Percentiles rank a stretch among this genome's conserved stretches.
Evolutionary conservation across 2,797 vertebrate species (phyloP).

Genomic region (Euphonia xanthogaster): DNA sequence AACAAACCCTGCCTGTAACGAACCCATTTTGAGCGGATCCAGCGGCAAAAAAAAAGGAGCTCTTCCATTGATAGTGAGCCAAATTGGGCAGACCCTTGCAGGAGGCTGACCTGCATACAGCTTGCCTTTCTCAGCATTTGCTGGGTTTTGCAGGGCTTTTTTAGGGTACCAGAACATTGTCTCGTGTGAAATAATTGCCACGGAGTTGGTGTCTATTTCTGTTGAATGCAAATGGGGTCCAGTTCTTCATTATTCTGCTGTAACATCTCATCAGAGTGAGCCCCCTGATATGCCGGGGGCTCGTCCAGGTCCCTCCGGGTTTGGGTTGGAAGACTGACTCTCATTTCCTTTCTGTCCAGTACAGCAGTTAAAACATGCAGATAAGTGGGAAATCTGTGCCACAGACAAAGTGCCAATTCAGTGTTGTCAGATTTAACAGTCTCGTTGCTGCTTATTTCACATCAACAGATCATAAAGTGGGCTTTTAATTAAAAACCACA

Average conservation of each 20-base stretch:
- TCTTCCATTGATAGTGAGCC: not conserved
- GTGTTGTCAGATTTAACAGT: not conserved
- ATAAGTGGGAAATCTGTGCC: not conserved
- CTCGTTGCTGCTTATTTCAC: not conserved
- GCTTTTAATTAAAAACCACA: not conserved
- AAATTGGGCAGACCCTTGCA: not conserved
- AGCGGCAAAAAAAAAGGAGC: accelerated
- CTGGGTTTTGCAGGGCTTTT: not conserved
- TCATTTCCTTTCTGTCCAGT: not conserved
- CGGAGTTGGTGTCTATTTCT: not conserved
- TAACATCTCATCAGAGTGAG: not conserved
- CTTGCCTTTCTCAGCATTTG: not conserved
- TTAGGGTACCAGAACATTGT: not conserved
- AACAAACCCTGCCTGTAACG: not conserved
- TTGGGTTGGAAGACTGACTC: not conserved
- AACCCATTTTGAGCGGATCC: not conserved
- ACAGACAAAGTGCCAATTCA: not conserved
- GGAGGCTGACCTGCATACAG: not conserved
- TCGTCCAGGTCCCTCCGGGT: accelerated
- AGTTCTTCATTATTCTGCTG: not conserved
- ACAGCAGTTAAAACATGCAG: not conserved
- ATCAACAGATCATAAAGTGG: not conserved
- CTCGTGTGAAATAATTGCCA: not conserved
- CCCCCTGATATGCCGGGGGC: not conserved
- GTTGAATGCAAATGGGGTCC: not conserved